phyloP scores from a whole-genome alignment of 2,797 vertebrate species.

The Telmatherina bonti region DNA sequence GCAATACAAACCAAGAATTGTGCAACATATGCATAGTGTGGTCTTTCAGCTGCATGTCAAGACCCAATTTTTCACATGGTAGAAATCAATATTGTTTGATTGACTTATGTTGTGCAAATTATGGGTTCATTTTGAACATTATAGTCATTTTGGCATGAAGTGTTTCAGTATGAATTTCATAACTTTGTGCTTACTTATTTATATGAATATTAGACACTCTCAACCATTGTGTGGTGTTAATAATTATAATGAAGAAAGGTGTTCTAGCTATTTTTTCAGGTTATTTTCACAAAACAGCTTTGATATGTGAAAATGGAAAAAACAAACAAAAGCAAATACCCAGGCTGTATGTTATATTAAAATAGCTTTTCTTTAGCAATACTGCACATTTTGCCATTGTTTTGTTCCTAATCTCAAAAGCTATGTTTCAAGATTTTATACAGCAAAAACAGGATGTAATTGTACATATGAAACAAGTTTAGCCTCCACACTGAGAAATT shows the following conservation, averaged over 20 bases:
- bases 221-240: not conserved
- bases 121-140: not conserved
- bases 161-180: not conserved
- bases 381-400: not conserved
- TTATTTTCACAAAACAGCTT: not conserved
- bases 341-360: not conserved
- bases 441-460: not conserved
- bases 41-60: not conserved
- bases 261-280: not conserved
- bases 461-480: not conserved
- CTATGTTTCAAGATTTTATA: conserved; percentile 1
- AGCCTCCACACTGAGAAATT: not conserved
- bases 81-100: not conserved
- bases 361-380: not conserved
- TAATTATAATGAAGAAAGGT: not conserved
- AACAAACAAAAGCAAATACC: not conserved
- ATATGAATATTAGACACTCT: too few relatives aligned
- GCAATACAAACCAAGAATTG: conserved; percentile 4
- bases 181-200: too few relatives aligned
- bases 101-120: not conserved
- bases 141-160: not conserved
- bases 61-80: conserved; percentile 1
- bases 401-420: not conserved
- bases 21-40: conserved; percentile 1
- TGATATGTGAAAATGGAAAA: not conserved